phyloP scores from a whole-genome alignment of 2,888 invertebrate species.

The Nomada goodeniana region DNA sequence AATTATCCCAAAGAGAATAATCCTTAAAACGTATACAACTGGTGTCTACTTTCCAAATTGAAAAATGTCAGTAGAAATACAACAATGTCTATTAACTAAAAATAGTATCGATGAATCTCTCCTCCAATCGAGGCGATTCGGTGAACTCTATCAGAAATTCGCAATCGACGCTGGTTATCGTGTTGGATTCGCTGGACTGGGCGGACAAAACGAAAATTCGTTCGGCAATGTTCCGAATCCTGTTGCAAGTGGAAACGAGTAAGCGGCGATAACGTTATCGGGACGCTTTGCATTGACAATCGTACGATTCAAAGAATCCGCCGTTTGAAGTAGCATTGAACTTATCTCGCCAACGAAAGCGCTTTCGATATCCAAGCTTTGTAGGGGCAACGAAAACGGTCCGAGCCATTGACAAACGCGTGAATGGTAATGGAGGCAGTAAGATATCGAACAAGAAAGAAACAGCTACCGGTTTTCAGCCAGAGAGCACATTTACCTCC shows the following conservation, averaged over 20 bases:
- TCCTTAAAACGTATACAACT: no score
- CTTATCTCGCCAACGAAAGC: constrained; percentile 56
- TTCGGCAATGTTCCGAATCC: not conserved
- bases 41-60: no score
- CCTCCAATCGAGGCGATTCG: not conserved
- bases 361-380: constrained; percentile 45
- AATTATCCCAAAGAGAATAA: no score
- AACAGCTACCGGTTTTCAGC: constrained; percentile 45
- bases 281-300: constrained; percentile 36
- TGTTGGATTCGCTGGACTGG: not conserved
- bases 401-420: constrained; percentile 51
- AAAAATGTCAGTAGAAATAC: no score
- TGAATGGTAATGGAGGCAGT: constrained; percentile 16
- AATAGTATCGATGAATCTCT: no score
- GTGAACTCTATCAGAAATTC: not conserved
- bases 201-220: constrained; percentile 24
- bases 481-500: constrained; percentile 20
- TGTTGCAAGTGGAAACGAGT: constrained; percentile 27
- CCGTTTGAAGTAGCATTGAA: constrained; percentile 32
- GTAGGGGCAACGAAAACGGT: constrained; percentile 19
- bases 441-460: constrained; percentile 18
- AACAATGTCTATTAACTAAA: no score
- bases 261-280: constrained; percentile 48
- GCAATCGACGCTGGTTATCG: constrained; percentile 10
- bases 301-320: constrained; percentile 34